Evolutionary conservation across 2,888 invertebrate species (phyloP), one percentile per base, ranked within the genome.

Genomic region (Eucera pruinosa): DNA sequence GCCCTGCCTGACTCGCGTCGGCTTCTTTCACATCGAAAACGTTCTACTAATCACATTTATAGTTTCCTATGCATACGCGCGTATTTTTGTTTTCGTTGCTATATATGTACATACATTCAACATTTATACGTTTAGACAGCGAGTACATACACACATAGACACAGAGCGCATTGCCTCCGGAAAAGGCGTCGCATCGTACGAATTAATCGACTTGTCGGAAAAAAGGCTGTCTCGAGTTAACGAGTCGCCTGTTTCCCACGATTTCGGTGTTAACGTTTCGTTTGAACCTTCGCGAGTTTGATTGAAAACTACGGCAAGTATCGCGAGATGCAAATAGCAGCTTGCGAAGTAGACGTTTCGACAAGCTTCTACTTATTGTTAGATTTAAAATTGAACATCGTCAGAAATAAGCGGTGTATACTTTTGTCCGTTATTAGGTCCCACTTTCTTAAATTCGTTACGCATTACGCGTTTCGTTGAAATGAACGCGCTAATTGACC

Each of bases 91-190:
- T 60, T 39, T 45, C 27, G 18, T 58, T 48, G 60, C n/a, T n/a
- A n/a, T n/a, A 13, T 60, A 47, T 60, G 57, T 50, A 75, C 71
- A 69, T 55, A 75, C 70, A 75, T 80, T 66, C 76, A 80, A 87
- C 83, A 87, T 80, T 78, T 80, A 86, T 78, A 83, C 84, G 79
- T 78, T 75, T 78, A 86, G 73, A 85, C 86, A 84, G 61, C 57
- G 58, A 83, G 66, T 74, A 77, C 67, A 65, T 70, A 55, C n/a
- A n/a, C n/a, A n/a, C n/a, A n/a, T n/a, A n/a, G n/a, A n/a, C n/a
- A 58, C 52, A 58, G 47, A 18, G 23, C 15, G 67, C 43, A 43
- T 23, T 20, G 20, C 27, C 41, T 18, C 15, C 4, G n/a, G 2
- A 7, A 23, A 6, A 20, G 20, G 30, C 33, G 2, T 7, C 18